Base-by-base conservation (phyloP, 1,140 invertebrate genomes). In the Idris sp. region DNA sequence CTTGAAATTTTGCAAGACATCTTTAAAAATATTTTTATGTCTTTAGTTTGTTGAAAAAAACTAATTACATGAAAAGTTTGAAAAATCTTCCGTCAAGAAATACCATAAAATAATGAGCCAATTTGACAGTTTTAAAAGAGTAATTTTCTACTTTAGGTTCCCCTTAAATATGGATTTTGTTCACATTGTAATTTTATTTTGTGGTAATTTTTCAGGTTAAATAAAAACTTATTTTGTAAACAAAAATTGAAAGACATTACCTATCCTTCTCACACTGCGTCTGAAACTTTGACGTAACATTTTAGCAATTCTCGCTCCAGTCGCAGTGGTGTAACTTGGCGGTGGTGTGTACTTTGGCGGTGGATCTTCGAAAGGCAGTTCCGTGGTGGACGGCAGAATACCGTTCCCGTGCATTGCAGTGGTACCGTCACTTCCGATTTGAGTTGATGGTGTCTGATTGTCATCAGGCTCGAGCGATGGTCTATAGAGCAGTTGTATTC, bases 261-360 rank as follows among this genome's bases (percentile, higher is more conserved):
- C 88, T 25, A 93, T 86, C 36, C 94, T 89, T 28, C 94, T 88
- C 31, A 96, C 92, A 79, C 94, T 96, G 25, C 93, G 86, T n/a
- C 94, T 84, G 18, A 96, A 90, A 78, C 93, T 95, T 77, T 94
- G 92, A 0, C 94, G 88, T 19, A 96, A 79, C 67, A 95, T 87
- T 74, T 95, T 95, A 2, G 93, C 93, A 54, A 95, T 90, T 40
- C 93, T 90, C 0, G 92, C 93, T 7, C 95, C 95, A 0, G 95
- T 97, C 1, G 95, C 95, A 7, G 95, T 97, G 2, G 94, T 95
- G 80, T 97, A 97, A 13, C 94, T 96, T 1, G 95, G 96, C 1
- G 96, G 96, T 5, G 96, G 96, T 0, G 95, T 97, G 80, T 97
- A 97, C 83, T 97, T 97, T 10, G 95, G 96, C 7, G 96, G 95